Percentiles rank a stretch among this genome's conserved stretches.
Conservation (phyloP, 2,797 vertebrate species). For the Ispidina lecontei region DNA sequence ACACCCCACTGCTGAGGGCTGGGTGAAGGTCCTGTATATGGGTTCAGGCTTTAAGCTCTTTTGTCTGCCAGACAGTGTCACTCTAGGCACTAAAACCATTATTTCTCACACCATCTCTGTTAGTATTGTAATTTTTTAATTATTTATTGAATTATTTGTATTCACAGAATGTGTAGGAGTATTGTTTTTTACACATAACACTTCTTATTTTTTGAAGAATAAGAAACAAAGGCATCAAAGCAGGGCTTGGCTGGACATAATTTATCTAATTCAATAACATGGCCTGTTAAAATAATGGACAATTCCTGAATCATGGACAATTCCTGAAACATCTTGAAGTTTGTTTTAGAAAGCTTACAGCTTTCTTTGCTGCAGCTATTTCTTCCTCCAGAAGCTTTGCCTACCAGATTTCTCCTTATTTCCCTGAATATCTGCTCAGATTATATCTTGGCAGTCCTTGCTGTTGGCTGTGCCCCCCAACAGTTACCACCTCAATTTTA, state of each 20-base stretch:
- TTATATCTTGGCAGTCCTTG: background rate
- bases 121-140: background rate
- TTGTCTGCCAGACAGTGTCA: background rate
- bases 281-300: background rate
- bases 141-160: background rate
- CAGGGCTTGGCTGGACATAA: background rate
- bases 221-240: background rate
- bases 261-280: background rate
- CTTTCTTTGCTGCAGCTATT: background rate
- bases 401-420: background rate
- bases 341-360: background rate
- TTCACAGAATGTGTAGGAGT: background rate
- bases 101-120: background rate
- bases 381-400: background rate
- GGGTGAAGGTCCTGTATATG: background rate
- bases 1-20: background rate
- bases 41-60: background rate
- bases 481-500: background rate
- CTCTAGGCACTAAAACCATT: background rate
- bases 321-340: background rate
- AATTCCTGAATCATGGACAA: background rate
- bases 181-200: background rate
- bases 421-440: background rate
- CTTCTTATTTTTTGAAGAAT: background rate
- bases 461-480: background rate